These are phyloP conservation scores for Sebastes jordani DNA, from an alignment of 2,797 vertebrate genomes.

Conservation along the genomic window DNA sequence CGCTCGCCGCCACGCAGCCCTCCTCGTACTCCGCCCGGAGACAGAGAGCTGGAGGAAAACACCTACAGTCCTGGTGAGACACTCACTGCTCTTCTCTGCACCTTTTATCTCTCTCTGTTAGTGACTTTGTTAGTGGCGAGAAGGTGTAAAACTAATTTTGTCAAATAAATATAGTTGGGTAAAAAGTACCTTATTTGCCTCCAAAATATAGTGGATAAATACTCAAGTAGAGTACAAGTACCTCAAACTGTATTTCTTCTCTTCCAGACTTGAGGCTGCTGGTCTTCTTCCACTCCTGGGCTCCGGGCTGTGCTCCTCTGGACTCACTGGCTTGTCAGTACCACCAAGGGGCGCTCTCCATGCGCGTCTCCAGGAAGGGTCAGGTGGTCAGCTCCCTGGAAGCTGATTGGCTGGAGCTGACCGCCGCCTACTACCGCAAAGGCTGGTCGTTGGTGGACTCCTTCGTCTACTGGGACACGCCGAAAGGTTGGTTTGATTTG, in stretches of 20 bases:
- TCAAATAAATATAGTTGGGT: not conserved
- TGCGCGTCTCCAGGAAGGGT: conserved; percentile 93
- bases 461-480: conserved; percentile 93
- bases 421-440: conserved; percentile 92
- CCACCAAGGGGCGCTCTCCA: conserved; percentile 90
- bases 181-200: not conserved
- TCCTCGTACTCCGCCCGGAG: conserved; percentile 83
- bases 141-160: not conserved
- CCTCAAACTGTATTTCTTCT: not conserved
- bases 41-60: conserved; percentile 81
- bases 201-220: not conserved
- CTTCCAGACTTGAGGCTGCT: conserved; percentile 78
- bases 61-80: conserved; percentile 81
- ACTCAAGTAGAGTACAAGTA: not conserved
- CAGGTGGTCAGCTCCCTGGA: conserved; percentile 91
- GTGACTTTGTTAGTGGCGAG: not conserved
- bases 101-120: not conserved
- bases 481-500: conserved; percentile 83
- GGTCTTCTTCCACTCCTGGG: conserved; percentile 86
- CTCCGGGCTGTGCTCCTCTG: conserved; percentile 78
- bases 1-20: conserved; percentile 75
- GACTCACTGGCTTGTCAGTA: conserved; percentile 90
- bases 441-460: conserved; percentile 95
- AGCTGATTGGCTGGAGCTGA: conserved; percentile 97
- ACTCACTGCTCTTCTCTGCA: not conserved